Conservation (phyloP, 2,888 invertebrate genomes). For the Aspidapion aeneum region DNA sequence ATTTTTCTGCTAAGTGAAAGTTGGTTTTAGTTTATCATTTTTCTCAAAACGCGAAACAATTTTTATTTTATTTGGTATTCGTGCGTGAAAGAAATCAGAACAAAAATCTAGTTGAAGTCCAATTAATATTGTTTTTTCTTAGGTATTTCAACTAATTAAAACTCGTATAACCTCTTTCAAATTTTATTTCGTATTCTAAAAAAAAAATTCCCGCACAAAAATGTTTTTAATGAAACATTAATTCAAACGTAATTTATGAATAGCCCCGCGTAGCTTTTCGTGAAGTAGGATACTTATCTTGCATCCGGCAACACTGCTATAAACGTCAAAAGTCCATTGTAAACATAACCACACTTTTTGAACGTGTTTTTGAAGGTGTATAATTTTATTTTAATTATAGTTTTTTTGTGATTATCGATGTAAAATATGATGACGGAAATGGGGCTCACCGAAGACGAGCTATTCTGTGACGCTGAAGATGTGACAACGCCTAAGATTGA, state of each 20-base stretch:
- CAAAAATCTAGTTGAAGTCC: too few species aligned
- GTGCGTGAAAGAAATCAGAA: too few species aligned
- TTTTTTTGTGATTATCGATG: not conserved
- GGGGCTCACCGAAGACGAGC: conserved; percentile 41
- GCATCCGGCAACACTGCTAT: not conserved
- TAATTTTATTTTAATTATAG: not conserved
- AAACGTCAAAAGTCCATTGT: not conserved
- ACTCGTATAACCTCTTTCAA: too few species aligned
- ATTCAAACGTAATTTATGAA: too few species aligned
- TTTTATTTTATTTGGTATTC: too few species aligned
- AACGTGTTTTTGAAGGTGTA: not conserved
- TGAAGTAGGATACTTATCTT: not conserved
- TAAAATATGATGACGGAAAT: not conserved
- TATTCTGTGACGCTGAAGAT: conserved; percentile 46
- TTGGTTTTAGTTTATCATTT: too few species aligned
- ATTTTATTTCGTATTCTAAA: too few species aligned
- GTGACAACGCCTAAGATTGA: conserved; percentile 7
- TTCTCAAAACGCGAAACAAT: too few species aligned
- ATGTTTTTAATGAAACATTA: too few species aligned
- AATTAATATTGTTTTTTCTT: too few species aligned
- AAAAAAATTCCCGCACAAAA: too few species aligned
- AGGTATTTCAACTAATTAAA: too few species aligned
- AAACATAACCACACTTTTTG: not conserved
- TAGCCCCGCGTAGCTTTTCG: not conserved
- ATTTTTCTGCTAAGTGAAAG: not conserved